Evolutionary conservation across 2,888 invertebrate genomes (phyloP).

Genomic region (Trachelus troglodyta): DNA sequence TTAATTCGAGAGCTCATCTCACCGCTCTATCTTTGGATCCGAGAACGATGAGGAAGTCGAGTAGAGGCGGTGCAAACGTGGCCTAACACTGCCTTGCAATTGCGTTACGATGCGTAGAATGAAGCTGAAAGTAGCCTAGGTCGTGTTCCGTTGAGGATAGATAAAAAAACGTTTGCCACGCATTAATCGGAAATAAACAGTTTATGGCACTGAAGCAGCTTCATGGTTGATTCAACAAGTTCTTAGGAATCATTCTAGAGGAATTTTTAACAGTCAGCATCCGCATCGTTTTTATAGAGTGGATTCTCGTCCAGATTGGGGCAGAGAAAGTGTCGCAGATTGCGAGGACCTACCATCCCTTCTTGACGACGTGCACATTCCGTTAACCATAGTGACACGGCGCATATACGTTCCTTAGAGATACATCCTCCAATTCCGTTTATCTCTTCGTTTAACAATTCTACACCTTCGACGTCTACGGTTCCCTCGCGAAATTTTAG

Average conservation of each 20-base stretch:
- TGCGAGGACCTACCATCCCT: constrained; percentile 76
- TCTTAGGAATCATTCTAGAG: not conserved
- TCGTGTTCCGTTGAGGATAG: not conserved
- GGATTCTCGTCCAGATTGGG: constrained; percentile 71
- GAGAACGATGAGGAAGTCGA: not conserved
- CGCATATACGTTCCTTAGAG: constrained; percentile 41
- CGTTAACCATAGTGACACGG: constrained; percentile 51
- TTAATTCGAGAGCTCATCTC: not conserved
- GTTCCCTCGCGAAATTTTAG: constrained; percentile 32
- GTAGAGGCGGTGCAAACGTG: not conserved
- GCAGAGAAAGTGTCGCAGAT: constrained; percentile 77
- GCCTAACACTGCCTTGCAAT: not conserved
- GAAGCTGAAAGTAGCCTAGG: not conserved
- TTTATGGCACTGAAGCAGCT: not conserved
- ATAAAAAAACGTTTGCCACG: not conserved
- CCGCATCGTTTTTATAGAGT: not conserved
- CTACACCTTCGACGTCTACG: constrained; percentile 22
- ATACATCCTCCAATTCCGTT: constrained; percentile 53
- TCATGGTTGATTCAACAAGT: not conserved
- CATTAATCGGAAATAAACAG: not conserved
- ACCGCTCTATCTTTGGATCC: not conserved
- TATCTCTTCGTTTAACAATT: constrained; percentile 20
- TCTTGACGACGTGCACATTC: constrained; percentile 69
- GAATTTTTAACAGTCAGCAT: not conserved
- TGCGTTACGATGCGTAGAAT: not conserved